Conservation (phyloP, 2,888 invertebrate genomes). For the Cosmorhoe ocellata region DNA sequence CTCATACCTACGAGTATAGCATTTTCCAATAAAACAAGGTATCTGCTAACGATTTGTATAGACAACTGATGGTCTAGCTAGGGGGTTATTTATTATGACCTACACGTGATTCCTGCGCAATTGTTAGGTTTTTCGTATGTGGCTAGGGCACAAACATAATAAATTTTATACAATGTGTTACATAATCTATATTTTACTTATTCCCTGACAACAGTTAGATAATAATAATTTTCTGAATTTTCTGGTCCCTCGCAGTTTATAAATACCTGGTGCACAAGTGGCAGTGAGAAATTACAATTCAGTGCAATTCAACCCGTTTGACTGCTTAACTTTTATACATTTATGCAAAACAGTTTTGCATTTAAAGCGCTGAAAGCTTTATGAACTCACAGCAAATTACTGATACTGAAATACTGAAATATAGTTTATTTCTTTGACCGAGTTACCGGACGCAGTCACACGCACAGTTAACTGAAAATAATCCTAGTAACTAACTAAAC, state of each 20-base stretch:
- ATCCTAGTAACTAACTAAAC: too few relatives aligned
- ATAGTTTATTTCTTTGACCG: conserved; percentile 10
- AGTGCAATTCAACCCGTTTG: neutral
- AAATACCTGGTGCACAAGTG: too few relatives aligned
- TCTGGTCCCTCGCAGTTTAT: too few relatives aligned
- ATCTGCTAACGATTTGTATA: conserved; percentile 11
- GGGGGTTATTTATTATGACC: neutral
- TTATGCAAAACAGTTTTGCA: conserved; percentile 6
- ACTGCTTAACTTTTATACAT: neutral
- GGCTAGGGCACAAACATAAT: too few relatives aligned
- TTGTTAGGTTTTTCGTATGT: too few relatives aligned
- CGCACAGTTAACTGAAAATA: conserved; percentile 1
- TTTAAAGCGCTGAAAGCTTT: neutral
- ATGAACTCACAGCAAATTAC: neutral
- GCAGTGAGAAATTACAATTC: too few relatives aligned
- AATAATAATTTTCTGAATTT: too few relatives aligned
- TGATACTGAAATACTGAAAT: neutral
- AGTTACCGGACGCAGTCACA: conserved; percentile 6
- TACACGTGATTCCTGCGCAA: too few relatives aligned
- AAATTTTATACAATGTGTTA: too few relatives aligned
- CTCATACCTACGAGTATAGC: conserved; percentile 5
- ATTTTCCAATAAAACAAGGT: too few relatives aligned
- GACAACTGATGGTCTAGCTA: neutral
- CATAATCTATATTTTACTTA: too few relatives aligned
- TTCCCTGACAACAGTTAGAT: too few relatives aligned